A percentile compares a stretch with the other conserved stretches of the same genome.
Evolutionary conservation across 1,140 invertebrate species (phyloP).

Genomic region (Steinernema feltiae): DNA sequence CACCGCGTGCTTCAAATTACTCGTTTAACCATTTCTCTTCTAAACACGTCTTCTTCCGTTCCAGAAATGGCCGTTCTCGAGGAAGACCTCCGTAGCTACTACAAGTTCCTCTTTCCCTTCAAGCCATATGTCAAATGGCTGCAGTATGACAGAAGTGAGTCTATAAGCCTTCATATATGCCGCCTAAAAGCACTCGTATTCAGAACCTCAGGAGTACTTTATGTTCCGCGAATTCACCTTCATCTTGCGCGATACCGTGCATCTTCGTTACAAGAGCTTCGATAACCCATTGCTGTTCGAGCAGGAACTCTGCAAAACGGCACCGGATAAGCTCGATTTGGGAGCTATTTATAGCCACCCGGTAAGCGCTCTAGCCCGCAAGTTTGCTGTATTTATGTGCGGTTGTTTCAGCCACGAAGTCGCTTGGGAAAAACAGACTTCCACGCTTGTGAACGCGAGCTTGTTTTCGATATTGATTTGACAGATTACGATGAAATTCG

Average conservation of each 20-base stretch:
- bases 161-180: too few relatives aligned
- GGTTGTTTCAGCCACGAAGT: constrained; percentile 63
- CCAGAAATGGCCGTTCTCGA: neutral
- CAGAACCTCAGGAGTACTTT: constrained; percentile 64
- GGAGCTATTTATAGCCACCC: constrained; percentile 78
- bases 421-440: constrained; percentile 63
- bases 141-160: constrained; percentile 30
- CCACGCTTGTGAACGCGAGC: constrained; percentile 72
- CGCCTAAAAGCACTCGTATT: constrained; percentile 23
- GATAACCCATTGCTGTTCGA: constrained; percentile 73
- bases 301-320: constrained; percentile 71
- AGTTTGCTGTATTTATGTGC: constrained; percentile 22
- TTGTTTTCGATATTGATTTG: constrained; percentile 99
- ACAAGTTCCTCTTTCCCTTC: constrained; percentile 35
- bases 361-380: constrained; percentile 62
- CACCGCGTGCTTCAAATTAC: too few relatives aligned
- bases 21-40: neutral
- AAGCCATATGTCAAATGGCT: constrained; percentile 43
- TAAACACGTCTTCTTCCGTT: neutral
- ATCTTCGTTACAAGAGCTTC: constrained; percentile 84
- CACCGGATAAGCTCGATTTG: constrained; percentile 88
- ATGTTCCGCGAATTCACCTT: constrained; percentile 87
- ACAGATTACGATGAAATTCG: constrained; percentile 97
- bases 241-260: constrained; percentile 84
- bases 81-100: constrained; percentile 31